Conservation (phyloP, 2,797 vertebrate species). For the Erethizon dorsatum region DNA sequence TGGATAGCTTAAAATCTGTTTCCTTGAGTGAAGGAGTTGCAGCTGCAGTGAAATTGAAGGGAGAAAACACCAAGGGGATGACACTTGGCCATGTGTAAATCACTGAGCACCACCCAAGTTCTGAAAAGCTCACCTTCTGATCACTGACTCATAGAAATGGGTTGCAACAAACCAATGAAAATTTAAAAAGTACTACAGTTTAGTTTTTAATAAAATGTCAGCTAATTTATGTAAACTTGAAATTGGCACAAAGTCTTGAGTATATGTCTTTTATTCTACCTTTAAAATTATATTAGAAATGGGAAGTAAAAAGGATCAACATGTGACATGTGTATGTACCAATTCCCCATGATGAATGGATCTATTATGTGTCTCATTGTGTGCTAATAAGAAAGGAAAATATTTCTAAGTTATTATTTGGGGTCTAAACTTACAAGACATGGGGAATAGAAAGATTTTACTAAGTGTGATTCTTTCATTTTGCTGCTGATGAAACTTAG, state of each 20-base stretch:
- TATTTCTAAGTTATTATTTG: background rate
- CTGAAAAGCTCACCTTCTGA: background rate
- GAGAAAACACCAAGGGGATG: background rate
- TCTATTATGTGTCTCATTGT: background rate
- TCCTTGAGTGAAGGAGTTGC: background rate
- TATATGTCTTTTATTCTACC: background rate
- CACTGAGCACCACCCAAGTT: background rate
- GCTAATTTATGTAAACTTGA: conserved; percentile 14
- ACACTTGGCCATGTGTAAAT: background rate
- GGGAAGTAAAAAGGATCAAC: background rate
- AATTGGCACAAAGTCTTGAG: background rate
- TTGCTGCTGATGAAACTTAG: conserved; percentile 42
- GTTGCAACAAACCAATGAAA: background rate
- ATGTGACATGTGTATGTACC: background rate
- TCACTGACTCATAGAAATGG: conserved; percentile 4
- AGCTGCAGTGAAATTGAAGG: background rate
- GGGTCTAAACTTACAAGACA: background rate
- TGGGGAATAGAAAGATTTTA: conserved; percentile 12
- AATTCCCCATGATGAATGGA: background rate
- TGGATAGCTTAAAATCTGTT: background rate
- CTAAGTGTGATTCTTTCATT: background rate
- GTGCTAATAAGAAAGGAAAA: background rate
- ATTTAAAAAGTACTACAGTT: background rate
- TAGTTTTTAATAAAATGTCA: conserved; percentile 35
- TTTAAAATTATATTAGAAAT: background rate